phyloP scores from a whole-genome alignment of 2,113 vertebrate species.

The Copsychus sechellarum region DNA sequence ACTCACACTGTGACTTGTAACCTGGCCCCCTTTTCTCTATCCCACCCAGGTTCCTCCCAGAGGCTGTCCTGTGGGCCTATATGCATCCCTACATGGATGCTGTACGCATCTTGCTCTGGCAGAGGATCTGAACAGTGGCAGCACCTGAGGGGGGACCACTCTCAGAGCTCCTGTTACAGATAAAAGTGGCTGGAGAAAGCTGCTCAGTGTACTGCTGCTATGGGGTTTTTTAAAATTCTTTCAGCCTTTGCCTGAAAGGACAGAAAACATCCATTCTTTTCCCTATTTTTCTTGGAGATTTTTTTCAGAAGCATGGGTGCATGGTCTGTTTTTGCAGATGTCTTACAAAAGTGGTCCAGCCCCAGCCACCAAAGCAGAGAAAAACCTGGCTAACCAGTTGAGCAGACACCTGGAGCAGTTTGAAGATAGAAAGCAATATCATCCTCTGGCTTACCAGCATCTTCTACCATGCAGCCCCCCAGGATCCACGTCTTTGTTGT shows the following conservation, averaged over 20 bases:
- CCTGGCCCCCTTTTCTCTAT: not conserved
- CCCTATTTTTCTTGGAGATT: not conserved
- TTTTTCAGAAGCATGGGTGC: accelerated
- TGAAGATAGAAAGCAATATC: not conserved
- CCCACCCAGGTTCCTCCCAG: not conserved
- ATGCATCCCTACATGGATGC: not conserved
- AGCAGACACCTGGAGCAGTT: not conserved
- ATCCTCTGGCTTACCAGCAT: not conserved
- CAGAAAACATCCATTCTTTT: not conserved
- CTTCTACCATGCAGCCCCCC: accelerated
- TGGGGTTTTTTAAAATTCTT: not conserved
- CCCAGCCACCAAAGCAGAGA: not conserved
- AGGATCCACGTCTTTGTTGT: not conserved
- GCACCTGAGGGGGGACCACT: not conserved
- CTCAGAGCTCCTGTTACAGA: not conserved
- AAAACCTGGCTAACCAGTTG: not conserved
- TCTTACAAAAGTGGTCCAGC: not conserved
- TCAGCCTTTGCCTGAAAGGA: not conserved
- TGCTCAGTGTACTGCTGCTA: not conserved
- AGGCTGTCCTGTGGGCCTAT: not conserved
- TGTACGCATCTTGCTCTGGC: accelerated
- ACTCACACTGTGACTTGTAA: accelerated
- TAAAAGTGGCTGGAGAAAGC: not conserved
- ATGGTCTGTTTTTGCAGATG: not conserved
- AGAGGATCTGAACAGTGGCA: accelerated